A percentile compares a stretch with the other conserved stretches of the same genome.
phyloP scores from a whole-genome alignment of 2,113 vertebrate genomes.

The Pelecanus crispus region DNA sequence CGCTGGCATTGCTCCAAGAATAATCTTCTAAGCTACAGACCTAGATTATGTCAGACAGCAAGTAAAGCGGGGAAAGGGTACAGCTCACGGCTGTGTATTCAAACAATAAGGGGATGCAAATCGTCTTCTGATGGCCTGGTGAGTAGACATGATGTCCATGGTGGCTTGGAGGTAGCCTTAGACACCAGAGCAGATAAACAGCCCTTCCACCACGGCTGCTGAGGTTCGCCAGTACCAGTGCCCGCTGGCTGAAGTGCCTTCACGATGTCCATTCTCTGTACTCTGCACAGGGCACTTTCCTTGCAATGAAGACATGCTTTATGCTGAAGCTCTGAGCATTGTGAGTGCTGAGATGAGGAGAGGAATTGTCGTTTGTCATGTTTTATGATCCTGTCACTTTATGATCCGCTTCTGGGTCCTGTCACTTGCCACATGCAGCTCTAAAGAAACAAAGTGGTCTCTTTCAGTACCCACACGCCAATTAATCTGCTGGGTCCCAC shows the following conservation, averaged over 20 bases:
- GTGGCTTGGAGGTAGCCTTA: neutral
- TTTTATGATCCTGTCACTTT: neutral
- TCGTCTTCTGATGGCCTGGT: neutral
- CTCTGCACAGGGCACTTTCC: too few relatives aligned
- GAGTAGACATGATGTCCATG: neutral
- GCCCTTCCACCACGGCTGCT: neutral
- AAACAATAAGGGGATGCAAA: neutral
- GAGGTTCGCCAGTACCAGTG: too few relatives aligned
- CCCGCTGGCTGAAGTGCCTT: neutral
- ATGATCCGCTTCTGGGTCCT: neutral
- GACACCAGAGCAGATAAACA: neutral
- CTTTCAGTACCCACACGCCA: neutral
- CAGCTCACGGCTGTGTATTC: neutral
- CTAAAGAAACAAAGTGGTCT: neutral
- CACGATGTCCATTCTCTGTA: neutral
- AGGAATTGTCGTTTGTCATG: neutral
- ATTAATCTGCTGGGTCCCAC: neutral
- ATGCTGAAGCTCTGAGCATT: neutral
- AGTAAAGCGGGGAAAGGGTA: neutral
- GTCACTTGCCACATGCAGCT: neutral
- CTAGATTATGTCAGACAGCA: neutral
- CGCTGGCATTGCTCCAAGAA: neutral
- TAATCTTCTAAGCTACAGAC: neutral
- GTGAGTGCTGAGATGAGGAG: neutral
- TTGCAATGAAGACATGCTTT: neutral